A percentile compares a stretch with the other conserved stretches of the same genome.
Evolutionary conservation across 2,113 vertebrate species (phyloP).

Genomic region (Phaetusa simplex): DNA sequence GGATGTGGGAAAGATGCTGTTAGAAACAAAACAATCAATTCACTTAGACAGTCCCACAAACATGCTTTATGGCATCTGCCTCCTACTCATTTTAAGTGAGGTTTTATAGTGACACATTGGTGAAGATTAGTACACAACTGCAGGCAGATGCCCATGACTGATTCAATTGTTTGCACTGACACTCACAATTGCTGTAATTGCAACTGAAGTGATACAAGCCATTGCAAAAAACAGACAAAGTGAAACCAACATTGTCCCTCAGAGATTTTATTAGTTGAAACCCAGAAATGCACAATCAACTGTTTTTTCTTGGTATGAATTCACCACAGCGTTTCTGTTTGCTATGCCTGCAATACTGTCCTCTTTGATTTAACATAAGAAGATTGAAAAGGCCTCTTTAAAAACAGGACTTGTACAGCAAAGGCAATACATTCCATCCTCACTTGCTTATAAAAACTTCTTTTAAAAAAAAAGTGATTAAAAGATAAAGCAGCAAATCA

Average conservation of each 20-base stretch:
- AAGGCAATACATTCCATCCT: not conserved
- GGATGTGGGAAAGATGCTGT: slow-evolving; percentile 63
- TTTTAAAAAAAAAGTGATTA: not conserved
- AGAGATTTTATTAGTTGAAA: slow-evolving; percentile 57
- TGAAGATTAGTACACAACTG: slow-evolving; percentile 65
- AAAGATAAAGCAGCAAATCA: not conserved
- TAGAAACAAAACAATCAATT: slow-evolving; percentile 67
- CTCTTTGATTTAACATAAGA: not conserved
- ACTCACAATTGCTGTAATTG: slow-evolving; percentile 54
- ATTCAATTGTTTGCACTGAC: slow-evolving; percentile 63
- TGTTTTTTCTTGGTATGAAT: not conserved
- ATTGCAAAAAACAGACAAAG: slow-evolving; percentile 40
- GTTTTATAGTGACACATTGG: slow-evolving; percentile 56
- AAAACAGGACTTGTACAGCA: not conserved
- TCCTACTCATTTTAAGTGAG: slow-evolving; percentile 52
- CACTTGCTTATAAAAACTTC: not conserved
- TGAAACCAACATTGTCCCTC: slow-evolving; percentile 56
- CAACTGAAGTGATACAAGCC: slow-evolving; percentile 36
- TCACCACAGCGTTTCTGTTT: not conserved
- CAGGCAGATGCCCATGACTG: slow-evolving; percentile 50
- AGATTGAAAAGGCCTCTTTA: not conserved
- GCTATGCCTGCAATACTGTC: not conserved
- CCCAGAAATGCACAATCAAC: slow-evolving; percentile 20
- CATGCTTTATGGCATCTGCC: slow-evolving; percentile 53
- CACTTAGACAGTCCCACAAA: slow-evolving; percentile 51